Evolutionary conservation across 1,140 invertebrate genomes (phyloP).

Genomic region (Drosophila simulans): DNA sequence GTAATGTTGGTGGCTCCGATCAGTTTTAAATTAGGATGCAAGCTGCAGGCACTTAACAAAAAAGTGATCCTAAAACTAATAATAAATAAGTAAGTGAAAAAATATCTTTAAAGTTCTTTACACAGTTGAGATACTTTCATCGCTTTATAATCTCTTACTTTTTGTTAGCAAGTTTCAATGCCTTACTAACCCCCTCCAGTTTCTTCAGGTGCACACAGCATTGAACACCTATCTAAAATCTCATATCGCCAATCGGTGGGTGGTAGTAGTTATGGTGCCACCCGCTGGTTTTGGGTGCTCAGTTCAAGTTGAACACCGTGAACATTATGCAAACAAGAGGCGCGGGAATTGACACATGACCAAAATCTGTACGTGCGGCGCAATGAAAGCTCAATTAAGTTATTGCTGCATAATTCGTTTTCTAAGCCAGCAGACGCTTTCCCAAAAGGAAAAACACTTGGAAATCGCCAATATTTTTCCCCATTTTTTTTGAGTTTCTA

Average conservation of each 20-base stretch:
- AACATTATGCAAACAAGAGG: constrained; percentile 38
- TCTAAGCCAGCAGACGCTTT: constrained; percentile 19
- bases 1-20: constrained; percentile 44
- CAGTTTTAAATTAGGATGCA: constrained; percentile 14
- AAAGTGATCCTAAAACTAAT: background rate
- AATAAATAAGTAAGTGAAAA: too few species aligned
- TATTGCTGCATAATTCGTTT: constrained; percentile 29
- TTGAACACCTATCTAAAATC: constrained; percentile 6
- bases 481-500: constrained; percentile 41
- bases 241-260: constrained; percentile 17
- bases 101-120: too few species aligned
- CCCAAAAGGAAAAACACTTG: constrained; percentile 27
- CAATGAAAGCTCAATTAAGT: constrained; percentile 39
- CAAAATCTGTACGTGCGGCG: constrained; percentile 14
- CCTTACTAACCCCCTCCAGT: background rate
- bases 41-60: constrained; percentile 1
- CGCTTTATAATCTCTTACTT: too few species aligned
- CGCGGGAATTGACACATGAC: constrained; percentile 29
- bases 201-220: background rate
- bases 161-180: too few species aligned
- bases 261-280: constrained; percentile 18
- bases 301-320: constrained; percentile 27
- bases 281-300: constrained; percentile 14
- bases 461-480: background rate
- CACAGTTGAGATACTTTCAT: too few species aligned